phyloP scores from a whole-genome alignment of 2,888 invertebrate genomes.

The Sesia bembeciformis region DNA sequence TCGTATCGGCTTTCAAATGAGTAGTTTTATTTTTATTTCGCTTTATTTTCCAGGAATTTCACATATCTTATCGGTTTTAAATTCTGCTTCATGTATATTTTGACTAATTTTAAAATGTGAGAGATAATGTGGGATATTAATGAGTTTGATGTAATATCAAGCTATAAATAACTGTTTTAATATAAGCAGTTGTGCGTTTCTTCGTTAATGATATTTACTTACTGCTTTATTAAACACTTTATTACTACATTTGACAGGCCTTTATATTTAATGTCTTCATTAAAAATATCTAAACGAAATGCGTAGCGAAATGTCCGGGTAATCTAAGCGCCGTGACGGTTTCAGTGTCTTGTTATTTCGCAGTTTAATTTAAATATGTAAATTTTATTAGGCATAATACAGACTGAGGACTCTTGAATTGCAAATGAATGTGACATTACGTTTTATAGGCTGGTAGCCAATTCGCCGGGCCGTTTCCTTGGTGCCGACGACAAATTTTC shows the following conservation, averaged over 20 bases:
- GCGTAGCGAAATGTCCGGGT: conserved; percentile 30
- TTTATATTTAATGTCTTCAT: not conserved
- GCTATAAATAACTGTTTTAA: too few species aligned
- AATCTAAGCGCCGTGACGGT: conserved; percentile 52
- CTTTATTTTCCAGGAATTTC: not conserved
- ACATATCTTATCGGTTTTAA: too few species aligned
- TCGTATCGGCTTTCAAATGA: conserved; percentile 1
- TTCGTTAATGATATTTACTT: not conserved
- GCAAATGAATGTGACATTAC: conserved; percentile 73
- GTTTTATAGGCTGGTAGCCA: conserved; percentile 71
- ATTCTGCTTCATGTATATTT: too few species aligned
- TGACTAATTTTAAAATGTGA: too few species aligned
- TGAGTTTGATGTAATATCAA: too few species aligned
- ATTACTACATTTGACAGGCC: not conserved
- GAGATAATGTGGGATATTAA: too few species aligned
- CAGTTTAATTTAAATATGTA: conserved; percentile 74
- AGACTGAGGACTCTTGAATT: conserved; percentile 70
- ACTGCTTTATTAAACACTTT: not conserved
- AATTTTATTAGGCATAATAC: conserved; percentile 74
- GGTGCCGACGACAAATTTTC: conserved; percentile 61
- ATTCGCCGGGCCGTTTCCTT: conserved; percentile 64
- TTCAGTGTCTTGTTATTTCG: conserved; percentile 69
- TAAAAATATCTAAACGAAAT: conserved; percentile 13
- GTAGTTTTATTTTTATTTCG: conserved; percentile 1
- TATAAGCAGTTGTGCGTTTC: not conserved